These are phyloP conservation scores for Chlorodrepanis virens DNA, from an alignment of 2,113 vertebrate species.

Conservation along the genomic window DNA sequence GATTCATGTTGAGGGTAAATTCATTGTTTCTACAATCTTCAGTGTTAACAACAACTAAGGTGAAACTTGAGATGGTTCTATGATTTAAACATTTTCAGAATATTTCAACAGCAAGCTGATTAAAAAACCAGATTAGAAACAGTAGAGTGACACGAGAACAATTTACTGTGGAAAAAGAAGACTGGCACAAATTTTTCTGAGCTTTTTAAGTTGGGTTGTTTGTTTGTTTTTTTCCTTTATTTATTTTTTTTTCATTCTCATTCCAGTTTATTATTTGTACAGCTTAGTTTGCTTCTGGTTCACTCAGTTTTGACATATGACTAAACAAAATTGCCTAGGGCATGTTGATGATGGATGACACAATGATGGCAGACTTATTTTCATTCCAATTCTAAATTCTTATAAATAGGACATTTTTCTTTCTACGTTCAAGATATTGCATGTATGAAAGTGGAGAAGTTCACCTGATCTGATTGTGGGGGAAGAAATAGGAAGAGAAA, in stretches of 20 bases:
- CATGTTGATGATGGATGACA: neutral
- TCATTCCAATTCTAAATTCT: constrained; percentile 42
- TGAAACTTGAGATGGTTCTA: neutral
- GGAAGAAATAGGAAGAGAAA: neutral
- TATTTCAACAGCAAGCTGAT: neutral
- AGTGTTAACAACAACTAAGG: neutral
- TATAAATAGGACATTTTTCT: constrained; percentile 30
- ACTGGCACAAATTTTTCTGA: neutral
- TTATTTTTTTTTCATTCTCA: neutral
- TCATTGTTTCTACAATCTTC: neutral
- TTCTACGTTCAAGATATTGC: neutral
- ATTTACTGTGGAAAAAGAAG: neutral
- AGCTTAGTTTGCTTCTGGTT: constrained; percentile 38
- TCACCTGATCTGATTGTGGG: neutral
- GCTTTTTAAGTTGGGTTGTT: neutral
- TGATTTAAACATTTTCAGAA: neutral
- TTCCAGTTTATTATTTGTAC: neutral
- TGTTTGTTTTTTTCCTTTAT: neutral
- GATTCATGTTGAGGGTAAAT: neutral
- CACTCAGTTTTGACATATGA: constrained; percentile 45
- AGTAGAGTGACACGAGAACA: neutral
- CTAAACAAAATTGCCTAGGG: constrained; percentile 24
- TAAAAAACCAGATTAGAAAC: neutral
- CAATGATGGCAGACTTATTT: constrained; percentile 28
- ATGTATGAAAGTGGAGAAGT: neutral